Evolutionary conservation across 2,113 vertebrate species (phyloP), one percentile per base, ranked within the genome.

Genomic region (Antigone vipio): DNA sequence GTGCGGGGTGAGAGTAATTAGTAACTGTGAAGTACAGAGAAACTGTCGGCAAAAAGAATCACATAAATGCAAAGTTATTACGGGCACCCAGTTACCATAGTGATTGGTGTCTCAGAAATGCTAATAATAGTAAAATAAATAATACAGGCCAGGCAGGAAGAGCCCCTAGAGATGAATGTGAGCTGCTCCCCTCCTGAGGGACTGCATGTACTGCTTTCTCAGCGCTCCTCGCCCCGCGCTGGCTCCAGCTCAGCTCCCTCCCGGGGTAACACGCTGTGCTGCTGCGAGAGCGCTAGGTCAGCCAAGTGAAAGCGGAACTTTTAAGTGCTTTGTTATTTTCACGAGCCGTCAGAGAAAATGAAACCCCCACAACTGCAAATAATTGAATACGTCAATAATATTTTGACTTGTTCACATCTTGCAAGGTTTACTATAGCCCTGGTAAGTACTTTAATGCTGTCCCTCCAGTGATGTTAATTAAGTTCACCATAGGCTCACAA

Each of bases 111-210:
- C 95, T 96, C 94, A 97, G 93, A 96, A 96, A 97, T 96, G 92
- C 89, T 97, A 96, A 96, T 97, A 96, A 97, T 94, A 95, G 94
- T 94, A 92, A 95, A 97, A 97, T 97, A 96, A 97, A 97, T 94
- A 95, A 95, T 53, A 96, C 73, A 69, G 91, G 92, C 73, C 91
- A 73, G 91, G 95, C 95, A 95, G 95, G 92, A 95, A 95, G 95
- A 95, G 85, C 94, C 94, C 94, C 94, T 78, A 27, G 94, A 96
- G 94, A 94, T 77, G 87, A 38, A 45, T 91, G 81, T 8, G 87
- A 95, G 96, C 75, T 92, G 89, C 89, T 93, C 93, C 91, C 83
- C 95, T 89, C 89, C 91, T 35, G 75, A 73, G 94, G 84, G 92
- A 93, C 92, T 13, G 75, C 58, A 5, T 53, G 91, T 85, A 12